These are phyloP conservation scores for Holothuria leucospilota DNA, from an alignment of 53 echinoderm and acorn worm species.

Conservation along the genomic window DNA sequence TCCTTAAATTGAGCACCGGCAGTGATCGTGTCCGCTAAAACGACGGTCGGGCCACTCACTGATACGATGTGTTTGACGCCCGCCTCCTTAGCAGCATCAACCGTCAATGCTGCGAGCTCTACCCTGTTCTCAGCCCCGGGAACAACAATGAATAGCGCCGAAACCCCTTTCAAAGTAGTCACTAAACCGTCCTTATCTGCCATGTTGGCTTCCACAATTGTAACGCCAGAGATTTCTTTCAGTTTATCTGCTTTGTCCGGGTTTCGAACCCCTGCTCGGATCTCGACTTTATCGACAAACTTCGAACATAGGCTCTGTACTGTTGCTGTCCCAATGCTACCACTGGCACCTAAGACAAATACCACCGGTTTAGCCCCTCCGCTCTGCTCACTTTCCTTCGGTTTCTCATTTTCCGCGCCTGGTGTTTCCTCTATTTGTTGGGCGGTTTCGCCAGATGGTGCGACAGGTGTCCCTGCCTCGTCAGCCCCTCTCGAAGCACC, in stretches of 20 bases:
- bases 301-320: slow-evolving; percentile 25
- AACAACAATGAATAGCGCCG: slow-evolving; percentile 27
- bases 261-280: slow-evolving; percentile 52
- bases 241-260: slow-evolving; percentile 15
- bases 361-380: no score
- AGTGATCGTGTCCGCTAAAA: background rate
- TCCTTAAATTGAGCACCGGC: slow-evolving; percentile 29
- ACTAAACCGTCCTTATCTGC: slow-evolving; percentile 31
- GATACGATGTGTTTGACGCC: slow-evolving; percentile 24
- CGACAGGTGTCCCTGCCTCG: no score
- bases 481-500: no score
- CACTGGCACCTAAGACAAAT: background rate
- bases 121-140: background rate
- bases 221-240: slow-evolving; percentile 33
- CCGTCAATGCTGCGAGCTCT: no score
- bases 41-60: background rate
- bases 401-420: no score
- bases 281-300: slow-evolving; percentile 45
- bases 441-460: no score
- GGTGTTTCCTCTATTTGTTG: no score
- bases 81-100: no score
- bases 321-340: slow-evolving; percentile 41
- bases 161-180: slow-evolving; percentile 25
- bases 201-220: slow-evolving; percentile 40
- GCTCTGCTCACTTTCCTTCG: no score